Evolutionary conservation across 2,797 vertebrate species (phyloP), one percentile per base, ranked within the genome.

Genomic region (Ptychadena robeensis): DNA sequence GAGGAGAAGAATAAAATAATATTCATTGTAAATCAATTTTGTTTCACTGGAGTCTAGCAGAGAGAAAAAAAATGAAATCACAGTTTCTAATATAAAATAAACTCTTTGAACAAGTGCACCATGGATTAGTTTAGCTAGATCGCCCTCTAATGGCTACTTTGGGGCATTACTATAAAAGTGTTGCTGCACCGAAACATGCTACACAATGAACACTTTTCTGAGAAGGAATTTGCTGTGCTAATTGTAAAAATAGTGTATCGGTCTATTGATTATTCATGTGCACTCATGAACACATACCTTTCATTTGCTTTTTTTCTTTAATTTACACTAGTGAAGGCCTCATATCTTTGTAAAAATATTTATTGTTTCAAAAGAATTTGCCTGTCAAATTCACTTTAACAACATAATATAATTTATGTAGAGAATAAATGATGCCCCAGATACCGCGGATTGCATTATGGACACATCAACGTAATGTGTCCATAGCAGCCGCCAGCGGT

Each of bases 11-110:
- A 83, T 72, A 82, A 76, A 77, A 83, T 70, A 79, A 73, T 83
- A 79, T 79, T 83, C 75, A 83, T 67, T 73, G 68, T 73, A 83
- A 83, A 78, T 78, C 81, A 78, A 83, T 79, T 83, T 67, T 73
- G 61, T 79, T 79, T 66, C 61, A 79, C 59, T 72, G 75, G 75
- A 71, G 75, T 79, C 75, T 71, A 68, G 79, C 59, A 78, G 68
- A 71, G 37, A 65, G 32, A 79, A n/a, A 72, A 64, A 73, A 73
- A 73, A 79, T 25, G 1, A 27, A 73, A 79, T 79, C 32, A 30
- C 40, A 67, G 61, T 73, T 65, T 63, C 40, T 68, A 73, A 73
- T 79, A 83, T 38, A 79, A 73, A 82, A 77, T 63, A 70, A 76
- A 76, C 37, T 65, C 57, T 77, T 66, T 77, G 40, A 40, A 68